Evolutionary conservation across 1,140 invertebrate species (phyloP), one percentile per base, ranked within the genome.

Genomic region (Meloidogyne floridensis): DNA sequence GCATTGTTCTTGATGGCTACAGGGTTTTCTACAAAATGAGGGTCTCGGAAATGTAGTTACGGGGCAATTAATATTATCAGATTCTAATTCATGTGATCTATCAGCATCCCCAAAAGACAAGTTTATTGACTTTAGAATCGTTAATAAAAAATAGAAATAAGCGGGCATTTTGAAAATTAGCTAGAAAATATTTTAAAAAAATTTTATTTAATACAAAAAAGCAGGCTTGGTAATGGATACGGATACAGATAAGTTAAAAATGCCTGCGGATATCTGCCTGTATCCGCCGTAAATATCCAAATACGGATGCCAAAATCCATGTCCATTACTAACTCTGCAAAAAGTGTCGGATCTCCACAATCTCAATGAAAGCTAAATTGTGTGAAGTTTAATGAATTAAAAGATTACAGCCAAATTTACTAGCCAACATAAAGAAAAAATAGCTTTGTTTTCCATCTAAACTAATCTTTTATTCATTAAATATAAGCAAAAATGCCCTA

Each of bases 1-100:
- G 91, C 97, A 98, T 89, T 98, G 96, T 87, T 95, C 94, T 88
- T 98, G 95, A 0, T 94, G 94, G 0, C 93, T 95, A 90, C 97
- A 98, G 90, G 96, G 95, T 82, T 96, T 93, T 72, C 96, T 92
- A 91, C 96, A 98, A 81, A 86, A 82, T 43, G 81, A 78, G 2
- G 86, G 87, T 10, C 86, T 80, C 20, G 87, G 86, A 47, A 70
- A 54, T 18, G 74, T 42, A 47, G 87, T 13, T n/a, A 15, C n/a
- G 18, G 59, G 10, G n/a, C 59, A 65, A 65, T 65, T 65, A 6
- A n/a, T n/a, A 18, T 6, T 6, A 65, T 59, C 56, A 15, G 11
- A 15, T 6, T 65, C n/a, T 65, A 65, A 65, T 65, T 65, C 59
- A 6, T 65, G 4, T 15, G n/a, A 65, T 65, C n/a, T n/a, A 65